These are phyloP conservation scores for Apis dorsata DNA, from an alignment of 1,140 invertebrate genomes.

Conservation along the genomic window DNA sequence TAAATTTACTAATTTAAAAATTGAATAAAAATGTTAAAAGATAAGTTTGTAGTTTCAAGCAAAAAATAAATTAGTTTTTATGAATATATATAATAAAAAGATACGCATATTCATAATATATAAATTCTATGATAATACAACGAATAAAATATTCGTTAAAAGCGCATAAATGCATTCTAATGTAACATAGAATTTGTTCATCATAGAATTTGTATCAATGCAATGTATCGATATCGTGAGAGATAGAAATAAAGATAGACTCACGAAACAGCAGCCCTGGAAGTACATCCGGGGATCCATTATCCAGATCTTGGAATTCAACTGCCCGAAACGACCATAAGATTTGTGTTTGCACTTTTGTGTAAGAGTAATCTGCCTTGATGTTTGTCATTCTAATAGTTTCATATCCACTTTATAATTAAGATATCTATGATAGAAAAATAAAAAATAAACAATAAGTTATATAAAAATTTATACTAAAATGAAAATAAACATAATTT, in stretches of 20 bases:
- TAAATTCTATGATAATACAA: neutral
- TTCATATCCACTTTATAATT: neutral
- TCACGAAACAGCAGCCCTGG: slow-evolving; percentile 74
- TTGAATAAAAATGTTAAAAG: neutral
- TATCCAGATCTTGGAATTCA: slow-evolving; percentile 75
- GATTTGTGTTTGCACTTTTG: slow-evolving; percentile 70
- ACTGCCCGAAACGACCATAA: slow-evolving; percentile 73
- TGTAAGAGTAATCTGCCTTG: neutral
- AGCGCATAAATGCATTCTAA: neutral
- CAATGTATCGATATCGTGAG: slow-evolving; percentile 74
- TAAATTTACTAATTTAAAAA: neutral
- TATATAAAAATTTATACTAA: slow-evolving; percentile 31
- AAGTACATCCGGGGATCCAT: slow-evolving; percentile 79
- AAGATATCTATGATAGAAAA: neutral
- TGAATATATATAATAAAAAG: neutral
- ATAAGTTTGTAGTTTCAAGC: neutral
- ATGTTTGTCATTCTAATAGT: neutral
- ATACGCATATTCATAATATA: neutral
- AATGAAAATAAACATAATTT: slow-evolving; percentile 35
- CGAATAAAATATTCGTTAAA: neutral
- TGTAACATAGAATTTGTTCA: neutral
- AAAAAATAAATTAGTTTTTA: too few species aligned
- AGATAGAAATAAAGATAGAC: slow-evolving; percentile 69
- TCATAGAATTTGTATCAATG: slow-evolving; percentile 15
- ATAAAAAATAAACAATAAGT: neutral